Conservation (phyloP, 35 echinoderm and acorn worm species). For the Ophiothrix spiculata region DNA sequence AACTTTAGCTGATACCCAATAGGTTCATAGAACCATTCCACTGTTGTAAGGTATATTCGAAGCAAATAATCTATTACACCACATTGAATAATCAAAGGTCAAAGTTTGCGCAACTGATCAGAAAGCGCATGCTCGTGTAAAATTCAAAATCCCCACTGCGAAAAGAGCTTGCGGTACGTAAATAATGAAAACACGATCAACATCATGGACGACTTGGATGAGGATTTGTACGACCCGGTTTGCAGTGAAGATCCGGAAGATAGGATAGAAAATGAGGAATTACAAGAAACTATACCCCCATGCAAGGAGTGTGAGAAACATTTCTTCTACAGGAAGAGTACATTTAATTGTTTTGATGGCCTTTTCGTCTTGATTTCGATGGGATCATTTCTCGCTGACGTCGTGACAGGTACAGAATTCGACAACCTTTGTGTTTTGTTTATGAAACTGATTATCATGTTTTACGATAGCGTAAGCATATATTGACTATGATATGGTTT, state of each 20-base stretch:
- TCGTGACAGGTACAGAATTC: slow-evolving; percentile 72
- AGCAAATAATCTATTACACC: neutral
- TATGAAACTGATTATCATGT: neutral
- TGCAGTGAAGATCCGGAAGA: slow-evolving; percentile 1
- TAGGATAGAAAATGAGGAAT: slow-evolving; percentile 17
- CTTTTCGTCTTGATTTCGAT: slow-evolving; percentile 79
- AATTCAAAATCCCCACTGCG: slow-evolving; percentile 6
- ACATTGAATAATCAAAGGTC: neutral
- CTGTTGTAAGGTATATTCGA: too few species aligned
- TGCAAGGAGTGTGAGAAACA: slow-evolving; percentile 73
- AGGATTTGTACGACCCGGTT: neutral
- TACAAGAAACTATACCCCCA: slow-evolving; percentile 63
- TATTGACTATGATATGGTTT: too few species aligned
- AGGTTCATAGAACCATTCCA: neutral
- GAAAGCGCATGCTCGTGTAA: neutral
- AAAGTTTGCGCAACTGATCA: slow-evolving; percentile 9
- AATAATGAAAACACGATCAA: slow-evolving; percentile 14
- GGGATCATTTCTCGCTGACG: slow-evolving; percentile 58
- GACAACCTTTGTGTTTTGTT: neutral
- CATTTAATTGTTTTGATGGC: slow-evolving; percentile 76
- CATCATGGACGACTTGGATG: neutral
- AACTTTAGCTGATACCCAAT: neutral
- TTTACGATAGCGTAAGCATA: too few species aligned
- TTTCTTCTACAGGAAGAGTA: slow-evolving; percentile 52
- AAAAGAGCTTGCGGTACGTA: too few species aligned